A percentile compares a stretch with the other conserved stretches of the same genome.
Evolutionary conservation across 2,888 invertebrate genomes (phyloP).

Genomic region (Spisula solida): DNA sequence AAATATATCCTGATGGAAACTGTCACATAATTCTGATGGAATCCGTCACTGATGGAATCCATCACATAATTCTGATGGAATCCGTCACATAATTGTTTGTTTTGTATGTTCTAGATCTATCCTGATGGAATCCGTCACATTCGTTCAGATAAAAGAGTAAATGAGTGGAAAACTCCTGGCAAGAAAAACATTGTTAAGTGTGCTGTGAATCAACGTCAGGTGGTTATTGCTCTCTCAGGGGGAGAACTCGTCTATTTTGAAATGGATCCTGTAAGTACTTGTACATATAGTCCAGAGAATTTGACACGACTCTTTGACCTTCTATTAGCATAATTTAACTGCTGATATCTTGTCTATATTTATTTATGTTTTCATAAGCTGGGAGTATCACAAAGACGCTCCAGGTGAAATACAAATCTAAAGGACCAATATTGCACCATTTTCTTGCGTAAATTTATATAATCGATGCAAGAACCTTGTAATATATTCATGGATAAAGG

Average conservation of each 20-base stretch:
- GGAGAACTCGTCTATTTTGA: slow-evolving; percentile 99
- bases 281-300: not conserved
- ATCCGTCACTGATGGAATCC: slow-evolving; percentile 95
- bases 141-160: slow-evolving; percentile 98
- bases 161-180: slow-evolving; percentile 99
- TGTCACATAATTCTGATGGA: slow-evolving; percentile 99
- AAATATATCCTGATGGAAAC: slow-evolving; percentile 99
- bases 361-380: no score
- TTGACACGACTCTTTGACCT: no score
- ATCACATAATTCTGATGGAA: slow-evolving; percentile 99
- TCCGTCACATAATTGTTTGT: slow-evolving; percentile 92
- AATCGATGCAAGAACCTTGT: no score
- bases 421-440: no score
- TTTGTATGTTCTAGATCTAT: slow-evolving; percentile 91
- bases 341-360: no score
- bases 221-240: slow-evolving; percentile 98
- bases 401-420: no score
- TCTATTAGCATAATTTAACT: no score
- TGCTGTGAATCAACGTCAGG: slow-evolving; percentile 99
- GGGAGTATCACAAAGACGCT: no score
- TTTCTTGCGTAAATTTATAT: no score
- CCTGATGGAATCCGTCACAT: slow-evolving; percentile 99
- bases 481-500: no score
- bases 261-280: slow-evolving; percentile 97
- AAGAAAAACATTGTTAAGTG: slow-evolving; percentile 99